Evolutionary conservation across 2,888 invertebrate species (phyloP), one percentile per base, ranked within the genome.

Genomic region (Heliothis peltigera): DNA sequence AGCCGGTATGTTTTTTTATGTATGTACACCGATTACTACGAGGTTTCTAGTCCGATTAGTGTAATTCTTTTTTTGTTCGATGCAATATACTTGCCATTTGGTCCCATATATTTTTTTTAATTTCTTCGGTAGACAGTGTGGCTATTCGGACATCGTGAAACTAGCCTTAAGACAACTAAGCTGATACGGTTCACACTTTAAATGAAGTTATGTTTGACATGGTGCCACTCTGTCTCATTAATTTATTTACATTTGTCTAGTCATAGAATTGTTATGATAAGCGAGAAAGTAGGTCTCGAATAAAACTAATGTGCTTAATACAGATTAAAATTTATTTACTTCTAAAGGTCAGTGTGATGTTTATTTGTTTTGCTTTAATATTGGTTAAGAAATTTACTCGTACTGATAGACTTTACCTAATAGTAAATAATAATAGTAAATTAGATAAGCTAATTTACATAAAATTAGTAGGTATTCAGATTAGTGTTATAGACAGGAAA

Each of bases 271-370:
- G 17, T 15, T 46, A 19, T 43, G 18, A 42, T 47, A 49, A 17
- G 12, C 18, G 10, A 51, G 7, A 46, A 28, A 51, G 39, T 6
- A 42, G 42, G 18, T 28, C 43, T 49, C 19, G 25, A 44, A 65
- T 19, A 43, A n/a, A n/a, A n/a, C 61, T 51, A 35, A 48, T 35
- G 44, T 58, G 17, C 44, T 49, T 58, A 59, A 21, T 0, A 46
- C n/a, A 54, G 51, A 32, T 32, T 32, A 28, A n/a, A 0, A 6
- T 52, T 3, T 61, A 51, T 63, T 55, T 64, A 2, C 18, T 55
- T 56, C 52, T 64, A 68, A 71, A 69, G 68, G 43, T 71, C 64
- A 64, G 7, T 55, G 12, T 7, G 28, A 35, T 55, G 46, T 63
- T 55, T 54, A 70, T 68, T 56, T 43, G 43, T 52, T 49, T 59